Percentiles rank a stretch among this genome's conserved stretches.
Conservation (phyloP, 2,797 vertebrate species). For the Threskiornis aethiopicus region DNA sequence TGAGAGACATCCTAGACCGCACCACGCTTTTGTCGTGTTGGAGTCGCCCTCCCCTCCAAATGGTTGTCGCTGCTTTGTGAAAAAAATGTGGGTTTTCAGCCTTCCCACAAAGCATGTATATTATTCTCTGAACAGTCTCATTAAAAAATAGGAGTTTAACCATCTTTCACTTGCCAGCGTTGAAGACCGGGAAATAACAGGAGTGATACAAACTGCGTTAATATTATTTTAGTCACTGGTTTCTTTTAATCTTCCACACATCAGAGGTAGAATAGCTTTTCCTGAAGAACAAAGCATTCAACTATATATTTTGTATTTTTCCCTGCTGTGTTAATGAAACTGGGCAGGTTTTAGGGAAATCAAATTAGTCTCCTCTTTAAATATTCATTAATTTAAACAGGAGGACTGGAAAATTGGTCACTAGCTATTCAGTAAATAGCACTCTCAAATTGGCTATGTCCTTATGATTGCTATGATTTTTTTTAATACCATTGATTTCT, state of each 20-base stretch:
- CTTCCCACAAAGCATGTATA: background rate
- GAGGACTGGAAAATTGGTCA: constrained; percentile 7
- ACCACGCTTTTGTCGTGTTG: background rate
- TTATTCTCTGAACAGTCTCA: background rate
- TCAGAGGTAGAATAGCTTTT: background rate
- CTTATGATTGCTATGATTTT: background rate
- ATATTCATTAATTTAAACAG: constrained; percentile 48
- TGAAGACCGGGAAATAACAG: background rate
- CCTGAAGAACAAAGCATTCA: constrained; percentile 13
- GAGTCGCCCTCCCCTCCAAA: background rate
- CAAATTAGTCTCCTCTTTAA: constrained; percentile 39
- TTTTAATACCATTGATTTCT: constrained; percentile 14
- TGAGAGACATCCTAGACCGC: background rate
- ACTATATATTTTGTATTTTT: background rate
- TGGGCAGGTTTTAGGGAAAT: constrained; percentile 17
- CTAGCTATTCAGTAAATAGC: constrained; percentile 23
- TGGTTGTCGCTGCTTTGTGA: background rate
- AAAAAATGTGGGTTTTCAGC: background rate
- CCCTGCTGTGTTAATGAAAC: constrained; percentile 25
- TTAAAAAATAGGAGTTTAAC: background rate
- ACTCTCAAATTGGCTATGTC: background rate
- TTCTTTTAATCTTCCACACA: background rate
- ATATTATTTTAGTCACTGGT: constrained; percentile 21
- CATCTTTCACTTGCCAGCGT: background rate
- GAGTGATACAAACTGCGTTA: background rate